phyloP scores from a whole-genome alignment of 2,113 vertebrate genomes.

The Ophthalmolycus amberensis region DNA sequence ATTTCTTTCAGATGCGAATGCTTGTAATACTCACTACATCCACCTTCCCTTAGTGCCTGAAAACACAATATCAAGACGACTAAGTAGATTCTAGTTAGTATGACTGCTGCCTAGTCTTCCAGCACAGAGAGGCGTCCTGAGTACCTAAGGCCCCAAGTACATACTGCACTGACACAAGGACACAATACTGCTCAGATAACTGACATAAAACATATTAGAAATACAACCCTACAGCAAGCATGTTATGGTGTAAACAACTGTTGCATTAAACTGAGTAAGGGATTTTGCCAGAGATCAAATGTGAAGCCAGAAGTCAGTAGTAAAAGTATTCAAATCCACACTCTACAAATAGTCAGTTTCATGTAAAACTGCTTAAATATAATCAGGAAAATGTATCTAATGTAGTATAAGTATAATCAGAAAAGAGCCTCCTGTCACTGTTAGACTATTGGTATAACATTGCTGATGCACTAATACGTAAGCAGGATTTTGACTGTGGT shows the following conservation, averaged over 20 bases:
- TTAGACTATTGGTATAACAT: background rate
- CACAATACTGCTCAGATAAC: background rate
- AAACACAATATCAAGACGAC: background rate
- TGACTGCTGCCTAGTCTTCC: background rate
- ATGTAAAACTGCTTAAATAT: background rate
- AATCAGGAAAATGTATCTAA: background rate
- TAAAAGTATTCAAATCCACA: background rate
- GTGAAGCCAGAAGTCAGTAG: background rate
- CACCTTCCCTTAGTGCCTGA: background rate
- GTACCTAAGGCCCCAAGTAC: background rate
- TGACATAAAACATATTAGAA: background rate
- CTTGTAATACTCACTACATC: background rate
- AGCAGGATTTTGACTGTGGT: background rate
- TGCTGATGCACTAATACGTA: background rate
- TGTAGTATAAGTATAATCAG: background rate
- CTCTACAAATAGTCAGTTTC: background rate
- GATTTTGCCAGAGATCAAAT: background rate
- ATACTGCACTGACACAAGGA: background rate
- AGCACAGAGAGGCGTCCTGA: background rate
- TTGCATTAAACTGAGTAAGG: background rate
- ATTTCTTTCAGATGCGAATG: background rate
- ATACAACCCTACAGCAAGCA: background rate
- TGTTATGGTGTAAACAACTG: background rate
- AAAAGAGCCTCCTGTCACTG: background rate
- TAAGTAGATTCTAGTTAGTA: background rate